A percentile compares a stretch with the other conserved stretches of the same genome.
Evolutionary conservation across 2,888 invertebrate species (phyloP).

Genomic region (Brenthis ino): DNA sequence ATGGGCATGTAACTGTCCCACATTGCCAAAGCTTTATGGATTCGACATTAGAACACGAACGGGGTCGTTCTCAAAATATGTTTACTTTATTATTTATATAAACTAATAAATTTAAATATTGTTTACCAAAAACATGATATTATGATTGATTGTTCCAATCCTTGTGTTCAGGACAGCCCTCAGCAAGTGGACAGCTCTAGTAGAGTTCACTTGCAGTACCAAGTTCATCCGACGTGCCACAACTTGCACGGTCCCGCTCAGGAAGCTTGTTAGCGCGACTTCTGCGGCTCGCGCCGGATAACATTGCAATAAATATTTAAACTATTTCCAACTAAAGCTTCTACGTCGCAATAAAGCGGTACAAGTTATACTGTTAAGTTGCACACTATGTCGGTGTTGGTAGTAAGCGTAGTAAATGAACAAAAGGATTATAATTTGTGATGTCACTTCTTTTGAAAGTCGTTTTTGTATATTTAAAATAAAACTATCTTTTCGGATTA

Average conservation of each 20-base stretch:
- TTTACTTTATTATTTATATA: too few species aligned
- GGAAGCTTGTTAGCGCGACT: slow-evolving; percentile 71
- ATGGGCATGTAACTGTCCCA: too few species aligned
- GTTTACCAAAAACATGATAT: too few species aligned
- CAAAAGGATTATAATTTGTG: too few species aligned
- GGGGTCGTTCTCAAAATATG: too few species aligned
- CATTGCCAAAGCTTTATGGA: too few species aligned
- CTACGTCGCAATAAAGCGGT: slow-evolving; percentile 33
- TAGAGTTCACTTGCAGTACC: slow-evolving; percentile 49
- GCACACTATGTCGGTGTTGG: background rate
- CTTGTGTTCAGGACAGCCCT: slow-evolving; percentile 5
- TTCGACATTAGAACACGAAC: too few species aligned
- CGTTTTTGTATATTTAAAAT: too few species aligned
- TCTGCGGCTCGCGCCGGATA: slow-evolving; percentile 64
- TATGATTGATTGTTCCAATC: background rate
- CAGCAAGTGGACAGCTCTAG: slow-evolving; percentile 17
- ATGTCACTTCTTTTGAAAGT: too few species aligned
- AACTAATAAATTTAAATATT: too few species aligned
- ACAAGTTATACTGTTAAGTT: slow-evolving; percentile 15
- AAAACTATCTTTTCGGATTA: too few species aligned
- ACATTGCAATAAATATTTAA: slow-evolving; percentile 64
- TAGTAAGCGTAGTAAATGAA: background rate
- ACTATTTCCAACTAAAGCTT: slow-evolving; percentile 49
- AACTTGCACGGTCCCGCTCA: slow-evolving; percentile 51
- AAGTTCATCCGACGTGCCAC: slow-evolving; percentile 58